Conservation (phyloP, 2,888 invertebrate genomes). For the Tachina grossa region DNA sequence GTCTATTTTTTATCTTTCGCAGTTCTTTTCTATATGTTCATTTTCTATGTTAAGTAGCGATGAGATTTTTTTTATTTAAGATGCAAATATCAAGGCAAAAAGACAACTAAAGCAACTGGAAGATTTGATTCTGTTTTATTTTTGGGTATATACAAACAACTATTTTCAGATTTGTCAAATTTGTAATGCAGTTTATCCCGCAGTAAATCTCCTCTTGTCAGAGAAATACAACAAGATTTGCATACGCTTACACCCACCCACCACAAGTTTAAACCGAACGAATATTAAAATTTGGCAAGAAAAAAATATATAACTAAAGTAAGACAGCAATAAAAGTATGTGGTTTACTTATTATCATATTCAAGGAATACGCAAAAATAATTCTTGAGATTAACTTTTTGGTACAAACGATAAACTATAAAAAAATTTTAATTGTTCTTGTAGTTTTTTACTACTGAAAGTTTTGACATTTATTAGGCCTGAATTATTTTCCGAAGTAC, state of each 20-base stretch:
- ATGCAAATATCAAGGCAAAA: constrained; percentile 48
- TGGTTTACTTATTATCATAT: constrained; percentile 30
- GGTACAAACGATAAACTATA: constrained; percentile 2
- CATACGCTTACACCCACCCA: constrained; percentile 71
- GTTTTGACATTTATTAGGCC: neutral
- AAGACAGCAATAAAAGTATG: constrained; percentile 15
- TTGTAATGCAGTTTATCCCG: constrained; percentile 67
- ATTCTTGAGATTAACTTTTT: constrained; percentile 35
- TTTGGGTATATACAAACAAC: constrained; percentile 49
- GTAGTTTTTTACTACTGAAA: neutral
- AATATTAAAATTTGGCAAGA: constrained; percentile 51
- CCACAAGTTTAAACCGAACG: constrained; percentile 55
- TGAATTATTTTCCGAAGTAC: neutral
- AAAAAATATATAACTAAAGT: neutral
- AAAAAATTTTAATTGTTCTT: neutral
- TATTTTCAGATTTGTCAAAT: constrained; percentile 71
- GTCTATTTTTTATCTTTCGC: constrained; percentile 37
- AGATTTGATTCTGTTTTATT: constrained; percentile 50
- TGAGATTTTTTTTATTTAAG: constrained; percentile 62
- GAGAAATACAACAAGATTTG: constrained; percentile 68
- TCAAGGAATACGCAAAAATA: constrained; percentile 29
- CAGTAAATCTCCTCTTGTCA: constrained; percentile 68
- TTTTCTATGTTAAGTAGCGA: constrained; percentile 69
- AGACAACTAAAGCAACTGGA: constrained; percentile 8
- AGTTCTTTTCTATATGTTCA: constrained; percentile 42